Conservation (phyloP, 1,140 invertebrate genomes). For the Drosophila bocqueti region DNA sequence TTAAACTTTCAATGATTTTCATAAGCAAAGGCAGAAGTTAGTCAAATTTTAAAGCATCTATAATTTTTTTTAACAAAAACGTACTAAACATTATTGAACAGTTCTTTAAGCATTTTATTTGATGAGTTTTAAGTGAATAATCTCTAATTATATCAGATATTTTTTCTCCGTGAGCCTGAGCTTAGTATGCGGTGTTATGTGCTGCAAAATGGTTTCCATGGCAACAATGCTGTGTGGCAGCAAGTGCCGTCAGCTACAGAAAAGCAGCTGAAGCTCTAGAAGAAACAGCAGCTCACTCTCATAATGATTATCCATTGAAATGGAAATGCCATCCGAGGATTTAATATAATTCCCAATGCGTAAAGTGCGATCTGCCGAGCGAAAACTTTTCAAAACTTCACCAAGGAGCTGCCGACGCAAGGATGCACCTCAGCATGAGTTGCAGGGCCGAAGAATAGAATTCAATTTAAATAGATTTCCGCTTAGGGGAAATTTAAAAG, state of each 20-base stretch:
- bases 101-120: too few relatives aligned
- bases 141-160: not conserved
- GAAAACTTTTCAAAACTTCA: slow-evolving; percentile 65
- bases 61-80: not conserved
- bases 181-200: slow-evolving; percentile 17
- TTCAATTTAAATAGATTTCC: slow-evolving; percentile 84
- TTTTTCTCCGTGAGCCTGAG: not conserved
- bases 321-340: slow-evolving; percentile 80
- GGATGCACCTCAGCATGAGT: slow-evolving; percentile 70
- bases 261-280: slow-evolving; percentile 21
- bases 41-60: not conserved
- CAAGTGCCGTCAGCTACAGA: slow-evolving; percentile 55
- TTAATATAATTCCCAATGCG: slow-evolving; percentile 80
- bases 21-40: not conserved
- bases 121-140: not conserved
- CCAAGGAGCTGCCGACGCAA: slow-evolving; percentile 15
- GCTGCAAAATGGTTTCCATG: slow-evolving; percentile 63
- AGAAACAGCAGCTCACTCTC: slow-evolving; percentile 64
- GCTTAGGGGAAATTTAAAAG: slow-evolving; percentile 84
- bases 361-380: slow-evolving; percentile 62
- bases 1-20: not conserved
- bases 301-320: slow-evolving; percentile 85
- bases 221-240: slow-evolving; percentile 47
- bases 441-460: slow-evolving; percentile 72
- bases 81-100: not conserved